Base-by-base conservation (phyloP, 2,888 invertebrate species). In the Drosophila kuntzei region DNA sequence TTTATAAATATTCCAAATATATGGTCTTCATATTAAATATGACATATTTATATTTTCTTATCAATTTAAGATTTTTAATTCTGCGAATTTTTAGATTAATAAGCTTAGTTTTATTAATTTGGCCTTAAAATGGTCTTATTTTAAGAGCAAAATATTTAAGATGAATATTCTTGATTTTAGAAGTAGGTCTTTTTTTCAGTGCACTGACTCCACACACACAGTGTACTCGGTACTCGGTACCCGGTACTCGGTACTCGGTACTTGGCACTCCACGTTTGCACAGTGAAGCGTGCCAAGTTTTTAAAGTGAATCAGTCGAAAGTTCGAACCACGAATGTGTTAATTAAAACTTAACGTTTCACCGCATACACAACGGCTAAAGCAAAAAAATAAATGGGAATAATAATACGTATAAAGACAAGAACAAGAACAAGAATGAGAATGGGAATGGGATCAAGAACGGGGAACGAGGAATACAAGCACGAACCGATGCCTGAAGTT, bases 341-440 rank as follows among this genome's bases (percentile, higher is more conserved):
- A 84, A 84, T 84, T 87, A 87, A 84, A 84, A 81, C 60, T 67
- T 87, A 87, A 88, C 83, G 89, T 78, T 78, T 63, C 72, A 78
- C 70, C 81, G 71, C 71, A 77, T 79, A 57, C 64, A 55, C 59
- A 55, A 63, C 47, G 61, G 61, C 60, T 39, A 58, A 54, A 39
- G 49, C 49, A 37, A 60, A 12, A 59, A 22, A 25, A 12, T 11
- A 49, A 32, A 16, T 29, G 25, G 43, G 34, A 55, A 44, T 55
- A 43, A 34, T 54, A 54, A 54, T 57, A 5, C n/a, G 34, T 37
- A 46, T 25, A 49, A 58, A 34, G 27, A 53, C 43, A 59, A 59
- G 60, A 67, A 63, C 49, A 58, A 16, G 68, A 43, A 53, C 43
- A 59, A 59, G 60, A 67, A 63, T 46, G 54, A 16, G 68, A 43